Base-by-base conservation (phyloP, 2,113 vertebrate species). In the Sorex araneus region DNA sequence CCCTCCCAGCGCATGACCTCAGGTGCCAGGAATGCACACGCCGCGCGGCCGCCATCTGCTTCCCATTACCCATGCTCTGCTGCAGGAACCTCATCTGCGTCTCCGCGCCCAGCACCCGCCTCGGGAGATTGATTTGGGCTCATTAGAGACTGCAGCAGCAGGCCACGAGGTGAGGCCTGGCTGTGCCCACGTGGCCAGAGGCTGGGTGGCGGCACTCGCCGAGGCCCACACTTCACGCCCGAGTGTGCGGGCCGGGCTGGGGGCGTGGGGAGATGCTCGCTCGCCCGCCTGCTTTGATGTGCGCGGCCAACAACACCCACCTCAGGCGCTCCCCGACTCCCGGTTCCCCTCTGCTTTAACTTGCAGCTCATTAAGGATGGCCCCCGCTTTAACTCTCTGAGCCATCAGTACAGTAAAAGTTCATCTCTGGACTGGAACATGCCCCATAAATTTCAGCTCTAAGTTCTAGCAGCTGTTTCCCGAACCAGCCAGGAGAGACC, bases 11-110 rank as follows among this genome's bases (percentile, higher is more conserved):
- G 96, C 97, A 98, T 99, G 99, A 99, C 98, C 98, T 99, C 98
- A 99, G 97, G 98, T 98, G 98, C 97, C 96, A 98, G 98, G 99
- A 99, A 99, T 99, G 99, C 2, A 30, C 69, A 16, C 97, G 95
- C 93, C 75, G 95, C 92, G 96, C 95, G 93, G 96, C 93, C 93
- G 54, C 97, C 98, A 99, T 99, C 99, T 99, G 99, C 98, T 98
- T 98, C 98, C 89, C 97, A 98, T 99, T 99, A 99, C 98, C 97
- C 97, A 97, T 67, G 95, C 95, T 97, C 97, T 91, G 77, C 83
- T 74, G 89, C 84, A 70, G 84, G 94, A 94, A 88, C 88, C 89
- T 93, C 95, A 75, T 84, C 92, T 83, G 73, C 18, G 28, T 70
- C 89, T 95, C 89, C 1, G 57, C 82, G 92, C 87, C 90, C 80